Evolutionary conservation across 92 coral and sea anemone species (phyloP).

Genomic region (Parazoanthus atlanticus): DNA sequence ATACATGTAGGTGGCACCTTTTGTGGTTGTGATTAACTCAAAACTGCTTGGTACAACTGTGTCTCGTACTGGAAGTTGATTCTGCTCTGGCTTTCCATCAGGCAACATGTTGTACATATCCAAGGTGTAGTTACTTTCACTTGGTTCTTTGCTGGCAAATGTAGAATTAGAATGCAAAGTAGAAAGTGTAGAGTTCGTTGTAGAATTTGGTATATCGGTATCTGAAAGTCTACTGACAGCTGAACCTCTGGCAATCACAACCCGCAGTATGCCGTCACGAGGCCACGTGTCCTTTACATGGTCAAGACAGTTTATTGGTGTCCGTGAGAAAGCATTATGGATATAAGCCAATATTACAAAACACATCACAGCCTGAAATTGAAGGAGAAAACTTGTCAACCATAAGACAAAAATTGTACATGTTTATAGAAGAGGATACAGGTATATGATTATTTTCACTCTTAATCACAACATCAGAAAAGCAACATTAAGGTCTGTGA

Average conservation of each 20-base stretch:
- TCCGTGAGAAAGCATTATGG: constrained; percentile 93
- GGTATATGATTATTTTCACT: no score
- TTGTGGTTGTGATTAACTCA: constrained; percentile 63
- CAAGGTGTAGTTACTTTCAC: constrained; percentile 41
- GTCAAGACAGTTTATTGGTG: constrained; percentile 94
- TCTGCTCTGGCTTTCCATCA: constrained; percentile 69
- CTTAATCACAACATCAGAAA: no score
- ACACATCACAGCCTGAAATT: constrained; percentile 82
- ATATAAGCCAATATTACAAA: constrained; percentile 92
- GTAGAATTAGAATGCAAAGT: constrained; percentile 29
- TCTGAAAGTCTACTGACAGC: constrained; percentile 67
- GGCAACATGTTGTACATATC: constrained; percentile 59
- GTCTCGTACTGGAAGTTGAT: constrained; percentile 79
- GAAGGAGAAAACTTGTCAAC: not conserved
- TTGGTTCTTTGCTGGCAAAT: not conserved
- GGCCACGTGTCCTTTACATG: constrained; percentile 94
- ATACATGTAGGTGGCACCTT: constrained; percentile 41
- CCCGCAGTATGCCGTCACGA: constrained; percentile 93
- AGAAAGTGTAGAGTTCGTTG: constrained; percentile 46
- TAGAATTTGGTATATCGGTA: constrained; percentile 58
- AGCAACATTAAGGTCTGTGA: no score
- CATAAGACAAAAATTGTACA: not conserved
- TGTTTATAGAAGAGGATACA: no score
- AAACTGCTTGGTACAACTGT: constrained; percentile 77
- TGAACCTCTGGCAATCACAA: constrained; percentile 73